Base-by-base conservation (phyloP, 2,888 invertebrate genomes). In the Calameuta filiformis region DNA sequence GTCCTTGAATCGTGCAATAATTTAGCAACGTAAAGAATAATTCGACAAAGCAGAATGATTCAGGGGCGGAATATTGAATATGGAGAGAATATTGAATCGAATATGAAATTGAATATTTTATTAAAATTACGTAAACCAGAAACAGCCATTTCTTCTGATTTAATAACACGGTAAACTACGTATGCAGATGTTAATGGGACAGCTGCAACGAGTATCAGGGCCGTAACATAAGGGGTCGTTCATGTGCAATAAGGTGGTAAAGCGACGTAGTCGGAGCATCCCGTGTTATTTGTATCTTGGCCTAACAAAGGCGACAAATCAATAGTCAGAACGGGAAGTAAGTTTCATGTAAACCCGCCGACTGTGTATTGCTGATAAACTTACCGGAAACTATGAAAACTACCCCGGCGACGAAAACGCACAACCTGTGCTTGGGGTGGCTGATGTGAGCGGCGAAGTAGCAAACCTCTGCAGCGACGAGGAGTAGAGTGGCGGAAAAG, bases 301-400 rank as follows among this genome's bases (percentile, higher is more conserved):
- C 23, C 23, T 56, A 23, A 23, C 40, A 15, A 56, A 9, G 9
- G 0, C 23, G 40, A 23, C 40, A 56, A 56, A 23, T 56, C 23
- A 2, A 56, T 56, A 56, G 23, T 23, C 40, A 56, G 40, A 56
- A 15, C 15, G 0, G 4, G 15, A 23, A 23, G 23, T 0, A 56
- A 56, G 11, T 78, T 37, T 31, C 12, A 9, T 12, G 68, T 73
- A 33, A 23, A 11, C 4, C 3, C 1, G 12, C 6, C 4, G 12
- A 56, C 23, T 56, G 40, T 6, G 23, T 23, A 23, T 30, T 15
- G 71, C 75, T 35, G 15, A 35, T n/a, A 37, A 69, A 86, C 93
- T 93, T 92, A 97, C 97, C 97, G 92, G 97, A 97, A 88, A 98
- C 94, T 90, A 98, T 97, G 92, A 97, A 97, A 82, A 96, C 94